Evolutionary conservation across 2,888 invertebrate genomes (phyloP).

Genomic region (Pterobdella sp.): DNA sequence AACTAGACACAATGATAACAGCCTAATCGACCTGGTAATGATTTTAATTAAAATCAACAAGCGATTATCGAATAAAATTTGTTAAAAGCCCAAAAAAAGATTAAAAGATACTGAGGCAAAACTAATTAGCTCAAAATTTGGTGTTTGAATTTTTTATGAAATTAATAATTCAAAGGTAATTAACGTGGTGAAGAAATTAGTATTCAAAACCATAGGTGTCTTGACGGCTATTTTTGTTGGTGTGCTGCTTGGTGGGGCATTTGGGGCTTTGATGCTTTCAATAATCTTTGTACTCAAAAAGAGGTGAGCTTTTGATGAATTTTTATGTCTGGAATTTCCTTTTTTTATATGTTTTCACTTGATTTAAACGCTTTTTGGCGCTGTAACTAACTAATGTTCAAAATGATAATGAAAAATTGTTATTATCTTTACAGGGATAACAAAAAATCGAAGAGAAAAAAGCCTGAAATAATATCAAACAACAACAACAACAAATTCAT

Average conservation of each 20-base stretch:
- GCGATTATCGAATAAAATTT: too few species aligned
- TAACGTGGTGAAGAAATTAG: not conserved
- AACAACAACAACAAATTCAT: slow-evolving; percentile 19
- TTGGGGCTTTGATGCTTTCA: slow-evolving; percentile 24
- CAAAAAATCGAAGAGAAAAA: not conserved
- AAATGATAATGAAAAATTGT: too few species aligned
- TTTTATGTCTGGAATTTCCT: too few species aligned
- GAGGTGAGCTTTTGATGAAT: slow-evolving; percentile 18
- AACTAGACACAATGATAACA: too few species aligned
- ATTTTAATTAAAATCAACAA: too few species aligned
- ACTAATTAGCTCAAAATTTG: too few species aligned
- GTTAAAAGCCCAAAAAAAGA: too few species aligned
- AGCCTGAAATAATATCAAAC: slow-evolving; percentile 17
- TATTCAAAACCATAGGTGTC: slow-evolving; percentile 13
- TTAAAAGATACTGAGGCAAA: too few species aligned
- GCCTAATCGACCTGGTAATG: too few species aligned
- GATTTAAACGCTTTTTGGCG: not conserved
- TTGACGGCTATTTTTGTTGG: slow-evolving; percentile 23
- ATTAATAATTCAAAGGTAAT: not conserved
- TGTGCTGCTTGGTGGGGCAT: slow-evolving; percentile 24
- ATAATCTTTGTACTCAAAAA: slow-evolving; percentile 27
- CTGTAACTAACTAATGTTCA: not conserved
- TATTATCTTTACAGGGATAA: not conserved
- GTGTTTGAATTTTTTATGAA: too few species aligned
- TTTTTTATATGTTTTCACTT: too few species aligned